A percentile compares a stretch with the other conserved stretches of the same genome.
These are phyloP conservation scores for Saccopteryx bilineata DNA, from an alignment of 2,113 vertebrate species.

Conservation along the genomic window DNA sequence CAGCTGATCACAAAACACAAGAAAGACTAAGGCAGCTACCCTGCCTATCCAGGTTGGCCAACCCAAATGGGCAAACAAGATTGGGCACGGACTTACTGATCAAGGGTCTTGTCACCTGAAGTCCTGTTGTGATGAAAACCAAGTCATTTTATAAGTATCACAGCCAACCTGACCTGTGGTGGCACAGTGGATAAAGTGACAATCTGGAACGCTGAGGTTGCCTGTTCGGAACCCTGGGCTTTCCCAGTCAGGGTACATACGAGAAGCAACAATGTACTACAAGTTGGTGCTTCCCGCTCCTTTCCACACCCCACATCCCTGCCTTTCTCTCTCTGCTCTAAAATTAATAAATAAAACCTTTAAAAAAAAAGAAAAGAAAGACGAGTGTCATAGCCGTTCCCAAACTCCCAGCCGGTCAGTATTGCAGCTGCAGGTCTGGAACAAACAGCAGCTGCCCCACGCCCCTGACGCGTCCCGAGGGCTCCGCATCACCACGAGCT, in stretches of 20 bases:
- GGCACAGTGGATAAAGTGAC: too few species aligned
- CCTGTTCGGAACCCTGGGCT: too few species aligned
- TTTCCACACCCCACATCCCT: too few species aligned
- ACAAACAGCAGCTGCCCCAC: background rate
- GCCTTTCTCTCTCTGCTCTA: too few species aligned
- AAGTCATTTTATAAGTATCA: background rate
- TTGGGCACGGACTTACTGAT: fast-evolving
- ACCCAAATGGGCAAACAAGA: background rate
- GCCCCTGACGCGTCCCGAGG: fast-evolving
- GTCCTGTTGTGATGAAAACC: background rate
- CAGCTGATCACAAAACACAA: background rate
- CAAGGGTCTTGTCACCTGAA: fast-evolving
- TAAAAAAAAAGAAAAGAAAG: too few species aligned
- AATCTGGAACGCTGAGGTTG: too few species aligned
- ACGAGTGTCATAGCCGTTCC: fast-evolving
- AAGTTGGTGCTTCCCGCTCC: too few species aligned
- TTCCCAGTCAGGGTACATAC: too few species aligned
- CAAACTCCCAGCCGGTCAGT: background rate
- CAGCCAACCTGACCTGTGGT: too few species aligned
- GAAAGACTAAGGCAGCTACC: background rate
- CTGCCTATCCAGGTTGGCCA: background rate
- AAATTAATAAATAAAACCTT: too few species aligned
- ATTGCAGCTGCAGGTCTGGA: background rate
- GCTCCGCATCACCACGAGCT: too few species aligned
- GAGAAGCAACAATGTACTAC: too few species aligned